These are phyloP conservation scores for Tinea trinotella DNA, from an alignment of 2,888 invertebrate genomes.

Conservation along the genomic window DNA sequence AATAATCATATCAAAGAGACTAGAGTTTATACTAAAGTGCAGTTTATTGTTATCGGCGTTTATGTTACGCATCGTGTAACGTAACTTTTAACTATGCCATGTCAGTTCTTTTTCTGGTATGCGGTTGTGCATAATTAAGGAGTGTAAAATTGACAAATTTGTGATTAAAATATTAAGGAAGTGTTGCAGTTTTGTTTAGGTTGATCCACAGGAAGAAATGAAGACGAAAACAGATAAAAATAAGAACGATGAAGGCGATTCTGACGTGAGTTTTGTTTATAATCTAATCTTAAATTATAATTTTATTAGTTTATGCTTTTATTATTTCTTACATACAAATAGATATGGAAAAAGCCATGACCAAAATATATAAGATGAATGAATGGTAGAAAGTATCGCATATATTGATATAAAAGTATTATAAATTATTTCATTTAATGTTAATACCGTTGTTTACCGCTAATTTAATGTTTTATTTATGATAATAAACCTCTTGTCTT, in stretches of 20 bases:
- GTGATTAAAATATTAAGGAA: slow-evolving; percentile 43
- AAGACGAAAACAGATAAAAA: slow-evolving; percentile 74
- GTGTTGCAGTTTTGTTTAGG: slow-evolving; percentile 36
- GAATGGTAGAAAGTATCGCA: not conserved
- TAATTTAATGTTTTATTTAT: not conserved
- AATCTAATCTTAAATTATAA: slow-evolving; percentile 23
- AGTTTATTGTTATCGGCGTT: slow-evolving; percentile 44
- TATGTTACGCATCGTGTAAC: slow-evolving; percentile 36
- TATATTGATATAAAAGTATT: not conserved
- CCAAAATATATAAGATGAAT: not conserved
- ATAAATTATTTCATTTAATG: slow-evolving; percentile 6
- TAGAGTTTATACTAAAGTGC: slow-evolving; percentile 3
- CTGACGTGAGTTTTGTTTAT: slow-evolving; percentile 65
- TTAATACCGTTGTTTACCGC: not conserved
- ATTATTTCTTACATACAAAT: too few species aligned
- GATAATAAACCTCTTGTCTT: not conserved
- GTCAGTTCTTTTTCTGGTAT: slow-evolving; percentile 58
- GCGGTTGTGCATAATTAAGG: slow-evolving; percentile 56
- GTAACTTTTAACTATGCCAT: slow-evolving; percentile 41
- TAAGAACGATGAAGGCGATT: slow-evolving; percentile 68
- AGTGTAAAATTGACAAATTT: slow-evolving; percentile 34
- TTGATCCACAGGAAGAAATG: slow-evolving; percentile 31
- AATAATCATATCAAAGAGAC: not conserved
- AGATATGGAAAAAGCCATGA: not conserved
- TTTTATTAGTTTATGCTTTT: slow-evolving; percentile 1